Conservation (phyloP, 2,888 invertebrate species). For the Xestia sexstrigata region DNA sequence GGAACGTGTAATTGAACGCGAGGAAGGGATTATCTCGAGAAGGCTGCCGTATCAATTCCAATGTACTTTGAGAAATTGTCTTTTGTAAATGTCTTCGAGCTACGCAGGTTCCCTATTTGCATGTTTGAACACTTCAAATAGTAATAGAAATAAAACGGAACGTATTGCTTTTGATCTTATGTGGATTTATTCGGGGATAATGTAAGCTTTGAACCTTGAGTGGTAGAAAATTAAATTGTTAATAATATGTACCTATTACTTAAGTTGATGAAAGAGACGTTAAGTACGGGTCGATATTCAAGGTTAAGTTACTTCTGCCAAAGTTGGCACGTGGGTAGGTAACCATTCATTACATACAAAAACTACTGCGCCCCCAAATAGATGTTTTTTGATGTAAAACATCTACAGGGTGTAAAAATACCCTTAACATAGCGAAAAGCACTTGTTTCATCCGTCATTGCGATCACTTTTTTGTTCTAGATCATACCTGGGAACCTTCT, state of each 20-base stretch:
- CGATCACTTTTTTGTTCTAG: too few species aligned
- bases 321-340: neutral
- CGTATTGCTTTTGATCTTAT: constrained; percentile 44
- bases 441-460: too few species aligned
- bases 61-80: constrained; percentile 62
- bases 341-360: too few species aligned
- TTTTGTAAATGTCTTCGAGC: constrained; percentile 48
- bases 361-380: too few species aligned
- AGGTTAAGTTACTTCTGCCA: neutral
- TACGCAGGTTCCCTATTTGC: constrained; percentile 38
- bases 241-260: constrained; percentile 10
- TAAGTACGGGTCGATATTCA: neutral
- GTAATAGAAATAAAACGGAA: constrained; percentile 34
- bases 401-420: too few species aligned
- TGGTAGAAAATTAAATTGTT: constrained; percentile 2
- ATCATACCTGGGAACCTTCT: too few species aligned
- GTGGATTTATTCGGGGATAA: constrained; percentile 21
- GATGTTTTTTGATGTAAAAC: too few species aligned
- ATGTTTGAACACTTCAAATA: constrained; percentile 33
- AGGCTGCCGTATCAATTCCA: constrained; percentile 62
- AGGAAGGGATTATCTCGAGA: constrained; percentile 64
- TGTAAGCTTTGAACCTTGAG: constrained; percentile 10
- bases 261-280: neutral
- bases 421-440: too few species aligned
- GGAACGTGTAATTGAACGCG: constrained; percentile 70